phyloP scores from a whole-genome alignment of 2,797 vertebrate genomes.

The Spondyliosoma cantharus region DNA sequence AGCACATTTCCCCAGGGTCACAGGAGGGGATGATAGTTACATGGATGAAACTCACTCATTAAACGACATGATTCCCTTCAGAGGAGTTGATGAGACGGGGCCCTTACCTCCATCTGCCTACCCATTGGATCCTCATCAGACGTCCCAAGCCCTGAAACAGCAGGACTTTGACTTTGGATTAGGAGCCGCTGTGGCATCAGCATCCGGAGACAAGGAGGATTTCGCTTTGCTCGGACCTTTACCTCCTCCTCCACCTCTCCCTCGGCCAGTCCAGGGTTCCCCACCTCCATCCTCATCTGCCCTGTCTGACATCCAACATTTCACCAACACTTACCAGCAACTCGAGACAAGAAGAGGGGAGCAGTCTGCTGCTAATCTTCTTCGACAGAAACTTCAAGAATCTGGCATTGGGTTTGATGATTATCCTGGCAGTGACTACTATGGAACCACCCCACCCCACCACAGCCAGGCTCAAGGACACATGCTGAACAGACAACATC shows the following conservation, averaged over 20 bases:
- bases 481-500: conserved; percentile 80
- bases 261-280: conserved; percentile 85
- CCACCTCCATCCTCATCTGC: conserved; percentile 87
- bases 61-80: conserved; percentile 85
- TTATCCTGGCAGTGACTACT: conserved; percentile 84
- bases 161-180: conserved; percentile 87
- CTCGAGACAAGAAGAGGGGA: conserved; percentile 86
- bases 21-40: conserved; percentile 79
- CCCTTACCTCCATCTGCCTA: conserved; percentile 77
- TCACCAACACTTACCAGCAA: conserved; percentile 87
- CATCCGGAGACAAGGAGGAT: conserved; percentile 83
- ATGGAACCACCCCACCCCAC: conserved; percentile 78
- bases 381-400: conserved; percentile 86
- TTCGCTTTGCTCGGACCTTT: conserved; percentile 85
- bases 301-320: conserved; percentile 87
- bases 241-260: conserved; percentile 86
- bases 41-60: conserved; percentile 84
- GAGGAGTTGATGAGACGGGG: conserved; percentile 83
- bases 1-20: conserved; percentile 73
- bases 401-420: conserved; percentile 85
- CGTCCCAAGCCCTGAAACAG: conserved; percentile 79
- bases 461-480: conserved; percentile 81
- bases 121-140: conserved; percentile 80
- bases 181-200: conserved; percentile 75
- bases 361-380: conserved; percentile 84